Evolutionary conservation across 2,888 invertebrate genomes (phyloP), one percentile per base, ranked within the genome.

Genomic region (Halictus quadricinctus): DNA sequence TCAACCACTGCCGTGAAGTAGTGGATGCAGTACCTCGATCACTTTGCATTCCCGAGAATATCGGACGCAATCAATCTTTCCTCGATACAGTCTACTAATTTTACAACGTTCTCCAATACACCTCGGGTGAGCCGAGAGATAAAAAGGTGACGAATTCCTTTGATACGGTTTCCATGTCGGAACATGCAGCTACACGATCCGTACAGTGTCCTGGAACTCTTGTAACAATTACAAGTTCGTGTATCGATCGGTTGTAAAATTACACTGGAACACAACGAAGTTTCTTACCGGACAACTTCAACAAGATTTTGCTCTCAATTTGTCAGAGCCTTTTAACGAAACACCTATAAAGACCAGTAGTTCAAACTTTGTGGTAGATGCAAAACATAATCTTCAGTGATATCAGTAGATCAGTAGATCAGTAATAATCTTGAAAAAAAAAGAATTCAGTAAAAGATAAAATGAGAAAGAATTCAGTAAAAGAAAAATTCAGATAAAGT

Each of bases 41-140:
- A 64, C 77, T 85, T 74, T 74, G 69, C 73, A 60, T 85, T 85
- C 76, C 64, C 76, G 64, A 46, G 74, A 83, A 77, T 85, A 85
- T 79, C 83, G 76, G 69, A 60, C 43, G 60, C 60, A 29, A 77
- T 25, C 73, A 43, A 58, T 48, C 54, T 50, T 50, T 48, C 74
- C 54, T 50, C 70, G 54, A 72, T 76, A 58, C 75, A 66, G 76
- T 84, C 79, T 29, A 70, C 79, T 76, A 60, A 43, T 70, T 78
- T 64, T 46, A 50, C 78, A 70, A 13, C 74, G 64, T 29, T 60
- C 75, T 58, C 29, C 13, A 69, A 58, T 25, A 58, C 73, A 58
- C 36, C 29, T 66, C 66, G 3, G 29, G 15, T 66, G 36, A 66
- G 18, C 36, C 66, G 10, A 29, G 18, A 21, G 18, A 36, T 66